A percentile compares a stretch with the other conserved stretches of the same genome.
Evolutionary conservation across 1,140 invertebrate species (phyloP).

Genomic region (Potamilus streckersoni): DNA sequence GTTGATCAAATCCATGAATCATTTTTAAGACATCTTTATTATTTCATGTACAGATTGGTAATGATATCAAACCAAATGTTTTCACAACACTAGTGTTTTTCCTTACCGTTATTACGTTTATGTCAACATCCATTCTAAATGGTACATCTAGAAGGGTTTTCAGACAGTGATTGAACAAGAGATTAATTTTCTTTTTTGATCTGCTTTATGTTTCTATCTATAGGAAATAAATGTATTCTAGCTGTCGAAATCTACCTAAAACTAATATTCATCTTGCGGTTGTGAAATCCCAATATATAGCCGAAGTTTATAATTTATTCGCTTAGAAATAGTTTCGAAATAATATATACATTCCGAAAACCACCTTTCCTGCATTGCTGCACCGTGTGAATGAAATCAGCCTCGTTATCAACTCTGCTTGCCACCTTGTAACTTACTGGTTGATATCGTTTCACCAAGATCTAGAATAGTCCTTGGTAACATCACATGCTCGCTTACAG

Average conservation of each 20-base stretch:
- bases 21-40: no score
- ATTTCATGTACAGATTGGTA: no score
- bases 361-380: slow-evolving; percentile 77
- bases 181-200: background rate
- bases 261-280: background rate
- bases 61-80: no score
- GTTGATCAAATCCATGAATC: no score
- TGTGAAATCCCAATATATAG: background rate
- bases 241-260: background rate
- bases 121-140: no score
- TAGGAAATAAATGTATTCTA: background rate
- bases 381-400: slow-evolving; percentile 80
- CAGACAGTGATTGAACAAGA: background rate
- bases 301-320: background rate
- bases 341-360: slow-evolving; percentile 70
- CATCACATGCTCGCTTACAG: slow-evolving; percentile 45
- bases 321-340: background rate
- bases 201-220: background rate
- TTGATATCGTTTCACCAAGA: slow-evolving; percentile 89
- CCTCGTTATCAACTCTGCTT: slow-evolving; percentile 80
- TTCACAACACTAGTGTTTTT: no score
- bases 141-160: no score
- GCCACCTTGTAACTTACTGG: slow-evolving; percentile 83
- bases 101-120: no score
- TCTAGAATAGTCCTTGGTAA: slow-evolving; percentile 56